A percentile compares a stretch with the other conserved stretches of the same genome.
Conservation (phyloP, 2,113 vertebrate genomes). For the Leptobrachium ailaonicum region DNA sequence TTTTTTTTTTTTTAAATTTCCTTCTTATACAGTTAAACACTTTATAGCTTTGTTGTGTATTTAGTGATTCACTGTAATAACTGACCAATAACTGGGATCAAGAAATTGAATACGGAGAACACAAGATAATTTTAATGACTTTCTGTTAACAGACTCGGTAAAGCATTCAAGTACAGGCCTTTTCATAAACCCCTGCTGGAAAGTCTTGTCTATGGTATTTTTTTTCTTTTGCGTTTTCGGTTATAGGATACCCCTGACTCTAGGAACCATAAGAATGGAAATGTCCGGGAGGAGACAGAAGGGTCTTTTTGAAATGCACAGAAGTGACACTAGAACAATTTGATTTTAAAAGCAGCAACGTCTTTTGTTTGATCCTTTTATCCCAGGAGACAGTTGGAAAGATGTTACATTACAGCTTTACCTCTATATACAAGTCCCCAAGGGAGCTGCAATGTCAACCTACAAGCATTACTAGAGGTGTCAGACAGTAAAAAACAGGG, state of each 20-base stretch:
- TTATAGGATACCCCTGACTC: neutral
- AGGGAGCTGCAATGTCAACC: too few relatives aligned
- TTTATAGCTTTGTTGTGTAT: neutral
- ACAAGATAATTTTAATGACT: slow-evolving; percentile 66
- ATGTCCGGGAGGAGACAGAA: neutral
- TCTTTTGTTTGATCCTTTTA: too few relatives aligned
- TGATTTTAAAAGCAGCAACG: neutral
- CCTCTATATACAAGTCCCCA: too few relatives aligned
- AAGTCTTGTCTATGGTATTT: neutral
- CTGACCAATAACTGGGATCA: neutral
- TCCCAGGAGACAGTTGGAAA: too few relatives aligned
- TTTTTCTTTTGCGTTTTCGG: neutral
- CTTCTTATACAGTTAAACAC: neutral
- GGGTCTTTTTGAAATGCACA: neutral
- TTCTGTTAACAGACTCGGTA: slow-evolving; percentile 68
- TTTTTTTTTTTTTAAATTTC: neutral
- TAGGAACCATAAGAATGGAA: neutral
- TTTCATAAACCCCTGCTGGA: slow-evolving; percentile 55
- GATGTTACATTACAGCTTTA: too few relatives aligned
- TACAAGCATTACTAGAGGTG: too few relatives aligned
- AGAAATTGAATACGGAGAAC: slow-evolving; percentile 61
- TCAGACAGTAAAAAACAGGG: too few relatives aligned
- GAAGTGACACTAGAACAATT: slow-evolving; percentile 4
- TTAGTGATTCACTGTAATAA: slow-evolving; percentile 2
- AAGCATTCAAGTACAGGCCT: slow-evolving; percentile 57